Percentiles rank a stretch among this genome's conserved stretches.
Conservation (phyloP, 2,797 vertebrate species). For the Typhlichthys subterraneus region DNA sequence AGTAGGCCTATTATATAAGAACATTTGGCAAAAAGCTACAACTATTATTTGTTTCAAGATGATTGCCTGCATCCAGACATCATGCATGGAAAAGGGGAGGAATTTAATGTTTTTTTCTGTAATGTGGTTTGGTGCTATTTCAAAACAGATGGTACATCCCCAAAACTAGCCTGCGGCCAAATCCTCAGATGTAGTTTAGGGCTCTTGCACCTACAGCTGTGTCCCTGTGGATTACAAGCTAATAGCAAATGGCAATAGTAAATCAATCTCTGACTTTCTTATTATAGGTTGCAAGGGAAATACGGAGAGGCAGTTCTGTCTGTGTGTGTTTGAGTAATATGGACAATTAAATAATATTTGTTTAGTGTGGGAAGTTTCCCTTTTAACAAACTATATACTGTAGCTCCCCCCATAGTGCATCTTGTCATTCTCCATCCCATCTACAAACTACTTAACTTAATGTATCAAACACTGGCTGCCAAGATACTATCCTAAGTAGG, state of each 20-base stretch:
- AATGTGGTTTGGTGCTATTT: slow-evolving; percentile 60
- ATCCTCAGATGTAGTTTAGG: slow-evolving; percentile 47
- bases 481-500: too few relatives aligned
- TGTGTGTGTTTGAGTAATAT: slow-evolving; percentile 25
- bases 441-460: too few relatives aligned
- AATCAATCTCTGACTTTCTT: slow-evolving; percentile 56
- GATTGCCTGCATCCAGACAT: slow-evolving; percentile 26
- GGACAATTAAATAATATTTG: background rate
- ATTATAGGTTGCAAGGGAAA: slow-evolving; percentile 39
- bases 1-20: too few relatives aligned
- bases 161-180: slow-evolving; percentile 50
- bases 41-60: slow-evolving; percentile 41
- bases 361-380: background rate
- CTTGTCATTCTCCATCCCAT: too few relatives aligned
- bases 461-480: too few relatives aligned
- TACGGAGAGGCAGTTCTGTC: background rate
- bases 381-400: too few relatives aligned
- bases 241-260: slow-evolving; percentile 56
- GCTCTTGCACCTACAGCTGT: slow-evolving; percentile 51
- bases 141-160: slow-evolving; percentile 70
- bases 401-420: too few relatives aligned
- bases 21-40: too few relatives aligned
- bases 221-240: slow-evolving; percentile 58
- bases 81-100: slow-evolving; percentile 44
- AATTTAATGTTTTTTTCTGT: slow-evolving; percentile 41